Evolutionary conservation across 2,888 invertebrate genomes (phyloP).

Genomic region (Erebia epiphron): DNA sequence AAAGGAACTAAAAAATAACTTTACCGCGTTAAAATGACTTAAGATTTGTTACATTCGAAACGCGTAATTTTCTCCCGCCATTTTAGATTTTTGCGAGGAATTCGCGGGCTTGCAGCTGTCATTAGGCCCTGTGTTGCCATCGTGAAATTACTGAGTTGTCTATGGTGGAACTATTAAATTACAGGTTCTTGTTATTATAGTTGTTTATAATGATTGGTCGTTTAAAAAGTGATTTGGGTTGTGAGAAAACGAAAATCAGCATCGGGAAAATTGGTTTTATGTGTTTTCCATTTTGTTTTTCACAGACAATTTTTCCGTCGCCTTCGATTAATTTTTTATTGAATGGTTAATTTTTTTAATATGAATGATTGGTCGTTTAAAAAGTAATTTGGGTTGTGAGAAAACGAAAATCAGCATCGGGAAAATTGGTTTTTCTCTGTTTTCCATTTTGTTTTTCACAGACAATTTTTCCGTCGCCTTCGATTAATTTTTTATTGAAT

Average conservation of each 20-base stretch:
- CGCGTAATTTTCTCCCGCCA: conserved; percentile 70
- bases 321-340: background rate
- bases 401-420: conserved; percentile 24
- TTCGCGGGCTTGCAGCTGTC: conserved; percentile 66
- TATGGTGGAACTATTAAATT: conserved; percentile 73
- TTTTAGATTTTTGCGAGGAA: conserved; percentile 71
- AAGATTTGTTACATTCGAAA: conserved; percentile 67
- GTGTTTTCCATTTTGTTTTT: conserved; percentile 15
- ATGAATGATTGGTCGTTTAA: conserved; percentile 69
- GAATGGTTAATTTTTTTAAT: no score
- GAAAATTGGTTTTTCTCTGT: conserved; percentile 12
- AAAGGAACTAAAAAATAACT: background rate
- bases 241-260: conserved; percentile 35
- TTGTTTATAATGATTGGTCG: conserved; percentile 62
- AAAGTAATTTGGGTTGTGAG: conserved; percentile 58
- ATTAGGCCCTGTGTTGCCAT: conserved; percentile 76
- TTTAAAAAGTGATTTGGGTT: conserved; percentile 65
- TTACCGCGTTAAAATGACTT: conserved; percentile 26
- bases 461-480: background rate
- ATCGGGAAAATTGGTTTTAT: conserved; percentile 11
- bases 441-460: conserved; percentile 14
- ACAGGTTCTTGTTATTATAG: conserved; percentile 57
- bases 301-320: background rate
- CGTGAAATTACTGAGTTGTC: conserved; percentile 73
- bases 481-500: background rate